A percentile compares a stretch with the other conserved stretches of the same genome.
These are phyloP conservation scores for Anthoptus insignis DNA, from an alignment of 2,888 invertebrate genomes.

Conservation along the genomic window DNA sequence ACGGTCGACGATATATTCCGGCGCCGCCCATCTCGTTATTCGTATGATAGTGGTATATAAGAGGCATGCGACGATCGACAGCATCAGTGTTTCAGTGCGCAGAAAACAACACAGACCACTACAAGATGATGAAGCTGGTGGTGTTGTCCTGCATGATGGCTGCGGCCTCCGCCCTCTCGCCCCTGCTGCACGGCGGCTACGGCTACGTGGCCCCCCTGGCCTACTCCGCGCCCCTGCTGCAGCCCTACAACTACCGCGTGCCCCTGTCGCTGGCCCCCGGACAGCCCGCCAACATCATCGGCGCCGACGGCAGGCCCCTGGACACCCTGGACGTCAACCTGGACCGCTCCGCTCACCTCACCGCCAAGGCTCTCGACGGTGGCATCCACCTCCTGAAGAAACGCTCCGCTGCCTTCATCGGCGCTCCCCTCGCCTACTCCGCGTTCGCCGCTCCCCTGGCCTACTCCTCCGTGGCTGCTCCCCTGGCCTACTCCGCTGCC, in stretches of 20 bases:
- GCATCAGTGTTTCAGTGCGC: conserved; percentile 71
- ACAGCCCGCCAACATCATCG: conserved; percentile 77
- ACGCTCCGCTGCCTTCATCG: conserved; percentile 58
- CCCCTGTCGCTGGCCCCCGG: conserved; percentile 79
- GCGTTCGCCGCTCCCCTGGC: conserved; percentile 60
- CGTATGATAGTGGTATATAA: conserved; percentile 63
- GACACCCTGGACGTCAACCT: conserved; percentile 80
- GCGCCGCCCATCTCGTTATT: conserved; percentile 57
- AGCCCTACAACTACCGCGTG: conserved; percentile 69
- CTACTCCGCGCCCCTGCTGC: conserved; percentile 56
- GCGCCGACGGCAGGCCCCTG: conserved; percentile 76
- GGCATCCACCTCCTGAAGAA: conserved; percentile 64
- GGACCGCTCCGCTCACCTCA: conserved; percentile 76
- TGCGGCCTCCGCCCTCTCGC: conserved; percentile 75
- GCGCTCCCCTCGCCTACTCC: conserved; percentile 60
- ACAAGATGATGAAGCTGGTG: conserved; percentile 83
- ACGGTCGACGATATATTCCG: conserved; percentile 64
- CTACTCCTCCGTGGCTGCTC: conserved; percentile 52
- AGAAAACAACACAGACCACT: conserved; percentile 77
- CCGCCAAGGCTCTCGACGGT: conserved; percentile 69
- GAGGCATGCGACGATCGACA: conserved; percentile 53
- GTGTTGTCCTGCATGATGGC: conserved; percentile 86
- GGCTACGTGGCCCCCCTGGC: conserved; percentile 57
- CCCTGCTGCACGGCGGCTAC: conserved; percentile 48
- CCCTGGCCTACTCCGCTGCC: conserved; percentile 57